Conservation (phyloP, 30 jellyfish, hydroid and myxozoan genomes). For the Cassiopea xamachana region DNA sequence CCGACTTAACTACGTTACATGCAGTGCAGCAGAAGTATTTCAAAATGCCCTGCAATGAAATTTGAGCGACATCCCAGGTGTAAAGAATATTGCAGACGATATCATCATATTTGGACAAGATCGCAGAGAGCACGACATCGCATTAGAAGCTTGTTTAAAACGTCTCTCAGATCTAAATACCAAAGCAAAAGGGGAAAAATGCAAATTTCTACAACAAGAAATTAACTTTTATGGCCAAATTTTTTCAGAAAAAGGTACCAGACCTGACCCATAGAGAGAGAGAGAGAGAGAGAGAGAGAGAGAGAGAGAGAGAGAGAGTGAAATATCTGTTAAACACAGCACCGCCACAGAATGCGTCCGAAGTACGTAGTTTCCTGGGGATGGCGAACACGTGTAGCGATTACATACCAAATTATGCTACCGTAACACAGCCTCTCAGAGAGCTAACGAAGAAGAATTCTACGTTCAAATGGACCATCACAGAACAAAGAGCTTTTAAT, state of each 20-base stretch:
- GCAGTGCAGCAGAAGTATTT: conserved; percentile 57
- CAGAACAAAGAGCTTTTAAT: conserved; percentile 48
- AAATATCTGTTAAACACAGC: conserved; percentile 27
- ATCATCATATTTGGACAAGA: conserved; percentile 12
- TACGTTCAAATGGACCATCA: conserved; percentile 38
- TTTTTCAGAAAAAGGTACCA: conserved; percentile 49
- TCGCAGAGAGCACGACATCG: conserved; percentile 34
- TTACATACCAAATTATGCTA: conserved; percentile 21
- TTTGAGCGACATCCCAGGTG: conserved; percentile 7
- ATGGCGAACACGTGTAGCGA: conserved; percentile 58
- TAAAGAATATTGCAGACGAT: conserved; percentile 71
- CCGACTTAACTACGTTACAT: conserved; percentile 49
- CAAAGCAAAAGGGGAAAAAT: conserved; percentile 51
- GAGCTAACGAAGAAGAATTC: conserved; percentile 48
- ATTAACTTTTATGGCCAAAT: conserved; percentile 58
- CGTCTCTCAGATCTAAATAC: conserved; percentile 34
- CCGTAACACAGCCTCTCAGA: conserved; percentile 54
- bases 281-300: conserved; percentile 35
- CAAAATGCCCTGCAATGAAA: conserved; percentile 32
- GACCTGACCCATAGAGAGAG: conserved; percentile 51
- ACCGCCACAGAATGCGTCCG: conserved; percentile 57
- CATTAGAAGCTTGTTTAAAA: conserved; percentile 11
- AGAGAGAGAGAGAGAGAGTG: conserved; percentile 44
- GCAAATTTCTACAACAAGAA: conserved; percentile 58
- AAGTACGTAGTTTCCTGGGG: conserved; percentile 59